Conservation (phyloP, 2,888 invertebrate species). For the Tetragonisca angustula region DNA sequence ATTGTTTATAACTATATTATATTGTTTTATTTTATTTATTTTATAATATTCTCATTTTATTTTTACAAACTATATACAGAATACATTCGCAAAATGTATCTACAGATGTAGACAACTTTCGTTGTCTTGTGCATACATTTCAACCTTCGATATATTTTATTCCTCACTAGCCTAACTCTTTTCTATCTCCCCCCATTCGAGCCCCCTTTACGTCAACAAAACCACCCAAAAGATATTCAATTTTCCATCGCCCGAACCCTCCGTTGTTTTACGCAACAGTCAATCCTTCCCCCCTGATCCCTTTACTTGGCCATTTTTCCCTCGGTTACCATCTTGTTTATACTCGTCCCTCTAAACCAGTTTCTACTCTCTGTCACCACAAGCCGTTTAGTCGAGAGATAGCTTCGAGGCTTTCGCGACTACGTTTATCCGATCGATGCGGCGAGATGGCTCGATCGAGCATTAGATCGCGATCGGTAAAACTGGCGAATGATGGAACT, state of each 20-base stretch:
- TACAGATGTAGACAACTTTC: too few relatives aligned
- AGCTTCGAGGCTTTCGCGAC: neutral
- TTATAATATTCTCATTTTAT: too few relatives aligned
- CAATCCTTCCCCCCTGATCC: neutral
- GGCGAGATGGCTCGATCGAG: neutral
- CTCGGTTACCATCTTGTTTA: neutral
- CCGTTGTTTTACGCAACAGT: neutral
- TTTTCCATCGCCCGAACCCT: neutral
- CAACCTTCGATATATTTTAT: too few relatives aligned
- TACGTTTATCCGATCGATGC: neutral
- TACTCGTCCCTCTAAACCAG: neutral
- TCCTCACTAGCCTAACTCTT: neutral
- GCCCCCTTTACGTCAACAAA: neutral
- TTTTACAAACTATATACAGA: too few relatives aligned
- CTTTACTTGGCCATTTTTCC: neutral
- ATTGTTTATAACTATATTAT: too few relatives aligned
- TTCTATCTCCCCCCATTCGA: neutral
- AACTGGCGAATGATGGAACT: slow-evolving; percentile 21
- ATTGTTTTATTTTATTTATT: too few relatives aligned
- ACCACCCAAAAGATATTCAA: neutral
- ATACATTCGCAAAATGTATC: too few relatives aligned
- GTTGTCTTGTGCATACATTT: too few relatives aligned
- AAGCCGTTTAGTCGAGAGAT: neutral
- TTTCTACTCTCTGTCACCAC: neutral
- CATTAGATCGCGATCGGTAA: slow-evolving; percentile 8